Evolutionary conservation across 1,140 invertebrate genomes (phyloP).

Genomic region (Cheumatopsyche charites): DNA sequence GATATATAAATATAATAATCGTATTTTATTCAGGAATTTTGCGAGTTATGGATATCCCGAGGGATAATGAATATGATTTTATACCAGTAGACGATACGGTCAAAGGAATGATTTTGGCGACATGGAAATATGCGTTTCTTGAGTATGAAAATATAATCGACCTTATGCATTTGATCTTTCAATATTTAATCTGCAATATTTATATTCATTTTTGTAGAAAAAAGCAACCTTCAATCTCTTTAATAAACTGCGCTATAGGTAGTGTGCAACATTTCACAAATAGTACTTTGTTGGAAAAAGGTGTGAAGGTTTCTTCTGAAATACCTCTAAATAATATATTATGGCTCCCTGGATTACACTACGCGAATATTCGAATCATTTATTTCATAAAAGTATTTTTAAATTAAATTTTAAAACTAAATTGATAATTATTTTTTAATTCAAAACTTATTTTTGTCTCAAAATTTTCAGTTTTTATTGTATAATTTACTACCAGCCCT

Average conservation of each 20-base stretch:
- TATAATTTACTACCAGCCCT: conserved; percentile 74
- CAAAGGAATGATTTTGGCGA: conserved; percentile 76
- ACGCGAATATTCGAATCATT: conserved; percentile 58
- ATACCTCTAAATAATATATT: conserved; percentile 71
- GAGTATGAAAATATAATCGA: conserved; percentile 58
- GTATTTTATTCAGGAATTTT: conserved; percentile 66
- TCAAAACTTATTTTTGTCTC: too few relatives aligned
- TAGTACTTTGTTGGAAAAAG: conserved; percentile 63
- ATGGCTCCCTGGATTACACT: conserved; percentile 67
- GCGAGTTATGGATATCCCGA: conserved; percentile 71
- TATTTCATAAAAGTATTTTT: conserved; percentile 62
- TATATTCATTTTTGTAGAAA: conserved; percentile 2
- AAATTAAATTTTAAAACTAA: not conserved
- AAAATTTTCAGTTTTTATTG: conserved; percentile 60
- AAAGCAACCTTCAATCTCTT: conserved; percentile 53
- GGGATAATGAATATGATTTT: conserved; percentile 72
- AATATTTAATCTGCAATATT: not conserved
- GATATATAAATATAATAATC: too few relatives aligned
- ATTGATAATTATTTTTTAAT: not conserved
- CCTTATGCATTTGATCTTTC: not conserved
- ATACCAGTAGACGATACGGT: conserved; percentile 87
- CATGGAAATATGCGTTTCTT: conserved; percentile 72
- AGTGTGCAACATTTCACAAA: conserved; percentile 73
- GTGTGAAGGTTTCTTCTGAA: conserved; percentile 58
- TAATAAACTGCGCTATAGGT: conserved; percentile 72